Percentiles rank a stretch among this genome's conserved stretches.
These are phyloP conservation scores for Tetramorium parvispinum DNA, from an alignment of 1,140 invertebrate species.

Conservation along the genomic window DNA sequence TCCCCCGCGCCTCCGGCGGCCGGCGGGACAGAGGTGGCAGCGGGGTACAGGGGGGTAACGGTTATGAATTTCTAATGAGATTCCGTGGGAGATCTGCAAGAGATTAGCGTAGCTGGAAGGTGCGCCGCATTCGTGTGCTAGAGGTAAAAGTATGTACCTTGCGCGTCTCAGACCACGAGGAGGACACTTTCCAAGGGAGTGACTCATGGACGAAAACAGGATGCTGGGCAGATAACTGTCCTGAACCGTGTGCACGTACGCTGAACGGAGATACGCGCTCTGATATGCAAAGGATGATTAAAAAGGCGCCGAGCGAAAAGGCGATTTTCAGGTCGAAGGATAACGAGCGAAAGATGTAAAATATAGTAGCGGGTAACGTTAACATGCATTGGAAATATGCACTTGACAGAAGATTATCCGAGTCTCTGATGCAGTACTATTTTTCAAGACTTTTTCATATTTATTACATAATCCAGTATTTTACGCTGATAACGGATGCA, in stretches of 20 bases:
- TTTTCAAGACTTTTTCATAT: background rate
- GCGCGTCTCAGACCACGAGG: constrained; percentile 77
- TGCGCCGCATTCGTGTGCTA: constrained; percentile 63
- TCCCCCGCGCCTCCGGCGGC: constrained; percentile 71
- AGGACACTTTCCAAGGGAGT: constrained; percentile 73
- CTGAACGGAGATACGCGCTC: constrained; percentile 34
- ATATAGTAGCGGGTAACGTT: background rate
- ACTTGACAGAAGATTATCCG: background rate
- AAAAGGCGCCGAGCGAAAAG: constrained; percentile 26
- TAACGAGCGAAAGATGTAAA: constrained; percentile 20
- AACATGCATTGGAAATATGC: constrained; percentile 8
- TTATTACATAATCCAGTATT: background rate
- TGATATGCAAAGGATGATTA: constrained; percentile 56
- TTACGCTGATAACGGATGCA: background rate
- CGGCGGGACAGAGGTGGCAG: constrained; percentile 50
- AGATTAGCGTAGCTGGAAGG: constrained; percentile 83
- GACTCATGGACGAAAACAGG: constrained; percentile 72
- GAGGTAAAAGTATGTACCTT: constrained; percentile 79
- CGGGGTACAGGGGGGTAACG: constrained; percentile 73
- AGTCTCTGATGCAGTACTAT: background rate
- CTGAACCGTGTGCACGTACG: constrained; percentile 1
- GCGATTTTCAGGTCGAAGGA: constrained; percentile 26
- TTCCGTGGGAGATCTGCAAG: constrained; percentile 85
- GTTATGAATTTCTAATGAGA: constrained; percentile 87
- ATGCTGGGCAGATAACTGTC: constrained; percentile 63